A percentile compares a stretch with the other conserved stretches of the same genome.
Evolutionary conservation across 2,797 vertebrate genomes (phyloP).

Genomic region (Trematomus bernacchii): DNA sequence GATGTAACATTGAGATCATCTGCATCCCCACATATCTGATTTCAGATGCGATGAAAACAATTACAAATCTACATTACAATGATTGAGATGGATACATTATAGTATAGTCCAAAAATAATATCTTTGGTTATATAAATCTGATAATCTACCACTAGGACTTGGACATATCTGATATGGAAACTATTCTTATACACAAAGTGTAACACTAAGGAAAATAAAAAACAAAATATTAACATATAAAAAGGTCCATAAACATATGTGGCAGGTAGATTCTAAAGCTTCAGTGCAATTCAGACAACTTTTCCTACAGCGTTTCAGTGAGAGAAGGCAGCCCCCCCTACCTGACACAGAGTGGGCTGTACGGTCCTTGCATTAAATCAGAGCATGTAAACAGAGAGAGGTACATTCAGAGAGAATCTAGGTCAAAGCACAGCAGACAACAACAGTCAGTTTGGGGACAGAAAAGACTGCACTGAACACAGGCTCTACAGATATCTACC

Average conservation of each 20-base stretch:
- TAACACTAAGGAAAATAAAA: slow-evolving; percentile 39
- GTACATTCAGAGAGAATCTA: slow-evolving; percentile 51
- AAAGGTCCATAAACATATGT: slow-evolving; percentile 35
- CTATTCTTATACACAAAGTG: slow-evolving; percentile 70
- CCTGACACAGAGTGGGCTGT: slow-evolving; percentile 45
- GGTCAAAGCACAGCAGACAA: slow-evolving; percentile 72
- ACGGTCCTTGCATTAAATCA: slow-evolving; percentile 48
- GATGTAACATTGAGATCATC: not conserved
- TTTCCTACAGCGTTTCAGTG: slow-evolving; percentile 67
- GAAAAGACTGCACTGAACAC: slow-evolving; percentile 24
- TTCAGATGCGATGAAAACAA: slow-evolving; percentile 26
- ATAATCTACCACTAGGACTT: slow-evolving; percentile 34
- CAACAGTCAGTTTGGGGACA: slow-evolving; percentile 22
- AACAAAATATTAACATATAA: slow-evolving; percentile 10
- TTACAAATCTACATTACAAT: slow-evolving; percentile 29
- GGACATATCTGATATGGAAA: slow-evolving; percentile 43
- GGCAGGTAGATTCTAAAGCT: slow-evolving; percentile 59
- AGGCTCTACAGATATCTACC: not conserved
- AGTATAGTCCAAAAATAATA: slow-evolving; percentile 48
- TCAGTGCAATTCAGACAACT: slow-evolving; percentile 77
- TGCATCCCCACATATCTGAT: slow-evolving; percentile 18
- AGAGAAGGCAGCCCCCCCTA: slow-evolving; percentile 37
- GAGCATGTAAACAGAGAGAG: slow-evolving; percentile 70
- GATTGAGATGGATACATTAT: slow-evolving; percentile 22
- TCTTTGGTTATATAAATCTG: slow-evolving; percentile 48